These are phyloP conservation scores for Erinaceus europaeus DNA, from an alignment of 2,113 vertebrate species.

Conservation along the genomic window DNA sequence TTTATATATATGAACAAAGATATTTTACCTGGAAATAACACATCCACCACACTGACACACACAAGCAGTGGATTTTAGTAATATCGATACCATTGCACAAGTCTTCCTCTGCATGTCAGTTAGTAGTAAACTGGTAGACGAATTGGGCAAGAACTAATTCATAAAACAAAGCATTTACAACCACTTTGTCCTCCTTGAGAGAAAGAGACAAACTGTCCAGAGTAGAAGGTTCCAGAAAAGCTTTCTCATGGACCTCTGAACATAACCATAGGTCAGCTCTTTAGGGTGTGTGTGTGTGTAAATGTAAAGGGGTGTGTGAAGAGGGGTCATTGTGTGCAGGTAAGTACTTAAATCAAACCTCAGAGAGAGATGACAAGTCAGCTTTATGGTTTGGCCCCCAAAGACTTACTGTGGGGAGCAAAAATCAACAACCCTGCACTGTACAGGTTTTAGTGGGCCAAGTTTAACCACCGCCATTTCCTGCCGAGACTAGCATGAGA, in stretches of 20 bases:
- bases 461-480: constrained; percentile 63
- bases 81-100: background rate
- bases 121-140: background rate
- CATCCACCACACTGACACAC: background rate
- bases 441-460: constrained; percentile 46
- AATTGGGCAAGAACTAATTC: background rate
- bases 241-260: background rate
- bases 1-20: background rate
- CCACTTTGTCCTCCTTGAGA: background rate
- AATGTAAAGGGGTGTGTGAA: background rate
- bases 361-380: constrained; percentile 58
- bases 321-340: constrained; percentile 4
- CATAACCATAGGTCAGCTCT: background rate
- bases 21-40: background rate
- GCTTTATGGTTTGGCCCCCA: constrained; percentile 63
- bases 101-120: background rate
- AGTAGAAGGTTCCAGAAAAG: background rate
- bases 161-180: background rate
- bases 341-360: constrained; percentile 64
- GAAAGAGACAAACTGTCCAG: background rate
- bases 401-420: constrained; percentile 55
- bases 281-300: background rate
- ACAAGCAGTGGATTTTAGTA: background rate
- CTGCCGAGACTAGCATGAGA: constrained; percentile 41
- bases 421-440: constrained; percentile 58